Evolutionary conservation across 2,113 vertebrate genomes (phyloP).

Genomic region (Helogale parvula): DNA sequence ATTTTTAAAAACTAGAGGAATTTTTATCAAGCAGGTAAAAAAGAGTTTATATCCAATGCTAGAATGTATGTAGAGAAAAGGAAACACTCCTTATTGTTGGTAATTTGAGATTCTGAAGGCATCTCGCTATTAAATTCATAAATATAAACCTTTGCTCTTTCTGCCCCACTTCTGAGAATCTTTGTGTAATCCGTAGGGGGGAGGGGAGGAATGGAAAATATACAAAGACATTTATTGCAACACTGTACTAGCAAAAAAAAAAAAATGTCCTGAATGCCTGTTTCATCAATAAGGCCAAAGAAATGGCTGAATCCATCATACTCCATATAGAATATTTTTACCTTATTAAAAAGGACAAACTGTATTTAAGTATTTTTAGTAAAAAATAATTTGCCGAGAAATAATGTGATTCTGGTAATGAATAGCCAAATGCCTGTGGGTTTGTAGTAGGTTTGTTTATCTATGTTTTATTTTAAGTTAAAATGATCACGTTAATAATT

Average conservation of each 20-base stretch:
- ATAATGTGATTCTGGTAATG: not conserved
- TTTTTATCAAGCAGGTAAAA: not conserved
- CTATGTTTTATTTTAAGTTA: not conserved
- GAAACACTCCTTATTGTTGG: not conserved
- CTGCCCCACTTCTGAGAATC: not conserved
- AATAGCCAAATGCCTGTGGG: not conserved
- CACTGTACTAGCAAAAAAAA: not conserved
- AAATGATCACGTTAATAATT: not conserved
- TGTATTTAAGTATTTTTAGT: constrained; percentile 8
- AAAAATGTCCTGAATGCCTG: not conserved
- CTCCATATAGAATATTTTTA: not conserved
- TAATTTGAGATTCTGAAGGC: not conserved
- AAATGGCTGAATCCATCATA: not conserved
- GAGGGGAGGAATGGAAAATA: not conserved
- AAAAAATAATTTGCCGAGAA: constrained; percentile 22
- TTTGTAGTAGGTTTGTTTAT: not conserved
- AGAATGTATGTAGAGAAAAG: not conserved
- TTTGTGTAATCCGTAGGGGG: not conserved
- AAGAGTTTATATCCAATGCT: not conserved
- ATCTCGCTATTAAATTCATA: not conserved
- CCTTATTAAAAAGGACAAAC: not conserved
- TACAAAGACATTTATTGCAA: not conserved
- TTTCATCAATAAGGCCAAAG: not conserved
- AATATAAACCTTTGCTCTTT: not conserved
- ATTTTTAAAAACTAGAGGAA: not conserved